phyloP scores from a whole-genome alignment of 2,113 vertebrate species.

The Chamaetylas fuelleborni region DNA sequence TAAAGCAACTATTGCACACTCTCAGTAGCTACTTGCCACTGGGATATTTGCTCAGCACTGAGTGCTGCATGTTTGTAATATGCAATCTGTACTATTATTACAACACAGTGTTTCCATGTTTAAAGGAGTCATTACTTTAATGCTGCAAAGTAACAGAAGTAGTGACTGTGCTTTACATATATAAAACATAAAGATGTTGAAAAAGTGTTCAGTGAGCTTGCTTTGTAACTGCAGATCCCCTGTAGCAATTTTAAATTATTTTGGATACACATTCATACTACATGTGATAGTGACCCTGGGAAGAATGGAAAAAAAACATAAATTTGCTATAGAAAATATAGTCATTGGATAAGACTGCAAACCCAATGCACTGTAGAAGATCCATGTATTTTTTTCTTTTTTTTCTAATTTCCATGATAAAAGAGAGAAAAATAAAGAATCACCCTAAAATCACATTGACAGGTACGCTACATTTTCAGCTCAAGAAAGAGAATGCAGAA shows the following conservation, averaged over 20 bases:
- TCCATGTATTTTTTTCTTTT: no score
- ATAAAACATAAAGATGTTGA: background rate
- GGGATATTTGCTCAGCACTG: background rate
- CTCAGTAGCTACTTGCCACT: background rate
- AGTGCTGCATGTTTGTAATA: conserved; percentile 7
- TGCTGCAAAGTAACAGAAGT: background rate
- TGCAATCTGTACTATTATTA: background rate
- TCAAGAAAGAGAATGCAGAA: conserved; percentile 32
- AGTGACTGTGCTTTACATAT: background rate
- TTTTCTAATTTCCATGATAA: background rate
- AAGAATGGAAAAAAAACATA: background rate
- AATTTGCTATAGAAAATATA: background rate
- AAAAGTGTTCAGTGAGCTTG: background rate
- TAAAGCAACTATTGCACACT: background rate
- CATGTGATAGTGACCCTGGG: background rate
- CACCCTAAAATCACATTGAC: conserved; percentile 30
- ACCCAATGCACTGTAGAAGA: background rate
- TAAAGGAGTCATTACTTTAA: conserved; percentile 14
- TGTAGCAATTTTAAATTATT: background rate
- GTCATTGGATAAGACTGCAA: background rate
- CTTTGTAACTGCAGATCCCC: background rate
- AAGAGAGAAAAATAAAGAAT: background rate
- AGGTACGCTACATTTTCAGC: conserved; percentile 8
- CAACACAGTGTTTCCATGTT: background rate
- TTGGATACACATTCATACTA: background rate